Evolutionary conservation across 2,113 vertebrate genomes (phyloP), one percentile per base, ranked within the genome.

Genomic region (Dascyllus trimaculatus): DNA sequence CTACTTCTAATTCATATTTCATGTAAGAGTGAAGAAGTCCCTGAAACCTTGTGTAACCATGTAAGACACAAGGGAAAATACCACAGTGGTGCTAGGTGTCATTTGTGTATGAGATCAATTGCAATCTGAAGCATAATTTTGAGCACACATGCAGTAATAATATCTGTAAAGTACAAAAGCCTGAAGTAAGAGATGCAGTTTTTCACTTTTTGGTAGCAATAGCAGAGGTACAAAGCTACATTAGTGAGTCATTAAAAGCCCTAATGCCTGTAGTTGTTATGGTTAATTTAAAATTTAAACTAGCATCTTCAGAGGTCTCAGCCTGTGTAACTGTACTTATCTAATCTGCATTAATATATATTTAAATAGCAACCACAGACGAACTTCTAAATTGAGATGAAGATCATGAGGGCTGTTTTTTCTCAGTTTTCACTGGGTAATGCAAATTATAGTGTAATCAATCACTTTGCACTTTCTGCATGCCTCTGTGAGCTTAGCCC

Each of bases 381-480:
- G 25, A 18, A 62, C 65, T 35, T 73, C 38, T 64, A 53, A 78
- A 81, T 17, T 69, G 38, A 73, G 60, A 67, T 65, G 26, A 60
- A 62, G 6, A 14, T 43, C 48, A 59, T 49, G 21, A 40, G 32
- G 2, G 18, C 14, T 29, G 29, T 70, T 59, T 58, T 66, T 8
- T 35, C 19, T 24, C 18, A 18, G 18, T 22, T 75, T 18, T 32
- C 11, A 24, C 1, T 3, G 4, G 21, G 11, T n/a, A 15, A 63
- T 58, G 56, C 8, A 78, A 81, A 88, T 76, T 62, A 64, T 6
- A 59, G 21, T 7, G 67, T 60, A 64, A 74, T 86, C 79, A 77
- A 69, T 83, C 71, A 71, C 61, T 63, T 19, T 5, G 46, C 18
- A 57, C 61, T 29, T 81, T 67, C 26, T 57, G 56, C 11, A 21